phyloP scores from a whole-genome alignment of 2,113 vertebrate genomes.

The Pygathrix nemaeus region DNA sequence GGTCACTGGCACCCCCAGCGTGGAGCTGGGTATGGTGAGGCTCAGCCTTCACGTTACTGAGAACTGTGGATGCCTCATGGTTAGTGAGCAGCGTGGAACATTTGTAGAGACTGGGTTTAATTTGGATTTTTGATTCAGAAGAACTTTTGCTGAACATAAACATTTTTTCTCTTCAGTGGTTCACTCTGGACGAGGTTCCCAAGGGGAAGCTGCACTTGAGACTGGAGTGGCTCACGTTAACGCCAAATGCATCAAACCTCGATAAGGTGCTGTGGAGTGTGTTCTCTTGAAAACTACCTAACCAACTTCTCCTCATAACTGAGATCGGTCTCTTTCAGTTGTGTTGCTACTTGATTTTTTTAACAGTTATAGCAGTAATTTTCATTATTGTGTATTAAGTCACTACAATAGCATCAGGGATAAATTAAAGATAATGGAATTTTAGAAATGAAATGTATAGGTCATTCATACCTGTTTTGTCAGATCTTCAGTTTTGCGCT shows the following conservation, averaged over 20 bases:
- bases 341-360: not conserved
- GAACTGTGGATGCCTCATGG: not conserved
- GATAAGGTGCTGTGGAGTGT: constrained; percentile 87
- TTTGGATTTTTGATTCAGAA: not conserved
- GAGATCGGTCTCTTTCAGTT: rapidly evolving
- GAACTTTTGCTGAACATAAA: not conserved
- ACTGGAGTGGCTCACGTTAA: constrained; percentile 93
- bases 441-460: not conserved
- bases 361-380: not conserved
- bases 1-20: rapidly evolving
- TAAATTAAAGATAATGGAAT: not conserved
- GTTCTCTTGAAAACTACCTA: not conserved
- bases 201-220: constrained; percentile 94
- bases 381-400: not conserved
- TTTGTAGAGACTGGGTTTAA: not conserved
- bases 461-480: not conserved
- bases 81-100: not conserved
- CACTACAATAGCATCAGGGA: not conserved
- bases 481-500: not conserved
- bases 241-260: constrained; percentile 88
- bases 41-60: not conserved
- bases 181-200: constrained; percentile 90
- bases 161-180: constrained; percentile 89
- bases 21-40: not conserved
- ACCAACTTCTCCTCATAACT: rapidly evolving